Evolutionary conservation across 2,797 vertebrate species (phyloP).

Genomic region (Mormyrops attenuatus): DNA sequence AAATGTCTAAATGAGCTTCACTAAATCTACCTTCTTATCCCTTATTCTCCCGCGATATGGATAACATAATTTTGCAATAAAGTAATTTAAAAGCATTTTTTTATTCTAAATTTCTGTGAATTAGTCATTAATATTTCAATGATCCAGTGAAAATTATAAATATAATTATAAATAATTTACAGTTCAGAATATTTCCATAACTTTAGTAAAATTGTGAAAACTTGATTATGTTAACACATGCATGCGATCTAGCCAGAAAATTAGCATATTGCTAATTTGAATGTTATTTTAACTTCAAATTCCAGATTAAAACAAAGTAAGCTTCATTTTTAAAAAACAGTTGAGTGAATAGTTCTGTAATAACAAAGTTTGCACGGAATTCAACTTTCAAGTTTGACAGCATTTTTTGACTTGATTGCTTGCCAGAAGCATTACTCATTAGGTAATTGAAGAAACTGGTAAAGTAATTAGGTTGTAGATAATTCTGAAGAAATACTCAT

Average conservation of each 20-base stretch:
- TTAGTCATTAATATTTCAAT: not conserved
- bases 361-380: not conserved
- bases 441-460: constrained; percentile 9
- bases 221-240: not conserved
- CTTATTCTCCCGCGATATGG: not conserved
- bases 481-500: not conserved
- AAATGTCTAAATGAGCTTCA: not conserved
- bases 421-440: constrained; percentile 11
- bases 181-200: not conserved
- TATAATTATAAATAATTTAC: not conserved
- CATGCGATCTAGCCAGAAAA: not conserved
- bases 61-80: not conserved
- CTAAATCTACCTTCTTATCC: constrained; percentile 18
- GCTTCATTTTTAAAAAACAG: not conserved
- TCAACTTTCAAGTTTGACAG: not conserved
- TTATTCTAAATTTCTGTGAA: constrained; percentile 48
- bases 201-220: constrained; percentile 1
- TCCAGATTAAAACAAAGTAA: not conserved
- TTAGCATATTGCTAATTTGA: not conserved
- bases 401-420: not conserved
- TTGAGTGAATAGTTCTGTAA: not conserved
- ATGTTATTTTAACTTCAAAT: not conserved
- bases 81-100: not conserved
- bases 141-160: not conserved
- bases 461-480: constrained; percentile 9